Conservation (phyloP, 2,797 vertebrate species). For the Melanotaenia nigrans region DNA sequence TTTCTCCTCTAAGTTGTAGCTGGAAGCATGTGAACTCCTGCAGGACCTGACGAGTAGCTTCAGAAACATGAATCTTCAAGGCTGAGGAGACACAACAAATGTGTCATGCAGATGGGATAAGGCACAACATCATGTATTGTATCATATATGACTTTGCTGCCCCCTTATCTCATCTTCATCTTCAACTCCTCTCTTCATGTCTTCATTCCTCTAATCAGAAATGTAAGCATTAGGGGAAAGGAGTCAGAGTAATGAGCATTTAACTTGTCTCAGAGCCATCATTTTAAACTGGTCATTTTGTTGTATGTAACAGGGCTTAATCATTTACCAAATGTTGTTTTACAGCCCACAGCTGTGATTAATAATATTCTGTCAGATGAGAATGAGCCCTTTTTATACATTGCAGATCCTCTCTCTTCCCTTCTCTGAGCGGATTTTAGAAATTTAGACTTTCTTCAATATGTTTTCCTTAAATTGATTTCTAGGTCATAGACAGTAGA, state of each 20-base stretch:
- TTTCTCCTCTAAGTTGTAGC: conserved; percentile 88
- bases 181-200: too few species aligned
- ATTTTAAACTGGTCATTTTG: background rate
- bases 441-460: too few species aligned
- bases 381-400: background rate
- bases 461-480: too few species aligned
- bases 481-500: background rate
- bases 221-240: background rate
- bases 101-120: background rate
- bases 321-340: background rate
- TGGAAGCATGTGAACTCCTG: conserved; percentile 88
- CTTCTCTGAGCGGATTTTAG: too few species aligned
- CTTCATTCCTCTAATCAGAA: background rate
- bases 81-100: conserved; percentile 35
- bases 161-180: background rate
- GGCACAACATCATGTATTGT: background rate
- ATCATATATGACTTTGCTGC: background rate
- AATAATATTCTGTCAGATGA: background rate
- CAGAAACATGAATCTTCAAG: conserved; percentile 89
- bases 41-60: conserved; percentile 85
- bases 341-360: background rate
- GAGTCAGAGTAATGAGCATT: background rate
- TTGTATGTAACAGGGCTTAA: too few species aligned
- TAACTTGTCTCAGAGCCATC: background rate
- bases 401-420: background rate